Conservation (phyloP, 2,888 invertebrate species). For the Diarsia rubi region DNA sequence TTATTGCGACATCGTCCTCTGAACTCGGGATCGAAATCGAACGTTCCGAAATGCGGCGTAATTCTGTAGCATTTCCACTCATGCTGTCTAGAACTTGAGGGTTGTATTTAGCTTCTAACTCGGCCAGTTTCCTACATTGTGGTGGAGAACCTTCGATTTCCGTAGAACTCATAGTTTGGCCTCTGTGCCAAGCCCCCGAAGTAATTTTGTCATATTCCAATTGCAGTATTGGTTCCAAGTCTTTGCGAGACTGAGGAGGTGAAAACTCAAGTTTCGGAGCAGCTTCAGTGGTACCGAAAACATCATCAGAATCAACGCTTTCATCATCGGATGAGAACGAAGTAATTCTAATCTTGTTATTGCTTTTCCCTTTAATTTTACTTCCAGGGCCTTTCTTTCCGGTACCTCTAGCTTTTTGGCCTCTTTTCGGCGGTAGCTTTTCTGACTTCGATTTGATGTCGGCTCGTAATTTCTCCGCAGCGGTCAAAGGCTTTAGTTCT, state of each 20-base stretch:
- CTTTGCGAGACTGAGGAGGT: slow-evolving; percentile 94
- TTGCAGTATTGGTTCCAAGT: slow-evolving; percentile 94
- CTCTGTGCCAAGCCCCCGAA: slow-evolving; percentile 92
- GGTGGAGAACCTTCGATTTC: slow-evolving; percentile 95
- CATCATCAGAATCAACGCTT: slow-evolving; percentile 94
- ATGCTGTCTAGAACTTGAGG: slow-evolving; percentile 92
- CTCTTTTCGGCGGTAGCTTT: slow-evolving; percentile 92
- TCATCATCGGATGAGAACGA: slow-evolving; percentile 95
- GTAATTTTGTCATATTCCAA: slow-evolving; percentile 93
- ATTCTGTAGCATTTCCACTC: slow-evolving; percentile 92
- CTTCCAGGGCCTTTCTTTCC: slow-evolving; percentile 90
- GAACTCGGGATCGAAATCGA: slow-evolving; percentile 95
- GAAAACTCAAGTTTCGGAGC: slow-evolving; percentile 94
- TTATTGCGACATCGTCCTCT: slow-evolving; percentile 93
- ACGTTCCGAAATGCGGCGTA: slow-evolving; percentile 93
- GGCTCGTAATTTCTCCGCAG: slow-evolving; percentile 88
- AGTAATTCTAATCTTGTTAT: slow-evolving; percentile 94
- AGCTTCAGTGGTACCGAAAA: slow-evolving; percentile 94
- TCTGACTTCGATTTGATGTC: slow-evolving; percentile 91
- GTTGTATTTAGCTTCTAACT: slow-evolving; percentile 92
- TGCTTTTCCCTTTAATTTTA: slow-evolving; percentile 91
- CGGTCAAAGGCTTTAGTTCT: slow-evolving; percentile 85
- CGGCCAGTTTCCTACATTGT: slow-evolving; percentile 92
- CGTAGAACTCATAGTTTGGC: slow-evolving; percentile 94
- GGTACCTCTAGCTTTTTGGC: slow-evolving; percentile 92